Base-by-base conservation (phyloP, 2,113 vertebrate genomes). In the Misgurnus mizolepis region DNA sequence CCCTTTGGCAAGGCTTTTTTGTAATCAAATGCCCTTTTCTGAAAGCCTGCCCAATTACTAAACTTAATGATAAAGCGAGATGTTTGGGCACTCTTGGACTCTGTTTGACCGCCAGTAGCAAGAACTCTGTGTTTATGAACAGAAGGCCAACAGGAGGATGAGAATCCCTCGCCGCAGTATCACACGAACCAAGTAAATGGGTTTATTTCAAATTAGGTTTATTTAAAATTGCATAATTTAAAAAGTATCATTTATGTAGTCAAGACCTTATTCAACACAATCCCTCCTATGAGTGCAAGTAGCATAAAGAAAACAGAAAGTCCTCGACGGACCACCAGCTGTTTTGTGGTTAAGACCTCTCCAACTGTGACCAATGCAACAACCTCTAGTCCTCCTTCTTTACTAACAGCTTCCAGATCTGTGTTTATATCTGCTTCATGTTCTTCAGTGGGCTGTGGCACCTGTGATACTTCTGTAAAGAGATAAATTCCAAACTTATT, bases 241-340 rank as follows among this genome's bases (percentile, higher is more conserved):
- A 34, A 34, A 34, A 34, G 27, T 1, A 34, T 68, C 7, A 94
- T 79, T 50, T 79, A 39, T 9, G 60, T 27, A 53, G 78, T 80
- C 64, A 92, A 83, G 49, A 90, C 7, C 85, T 89, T 81, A 9
- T 87, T 89, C 78, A 88, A 77, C 66, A 85, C 34, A 69, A 92
- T 87, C 53, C 91, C 91, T 47, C 76, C 85, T 0, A 83, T 69
- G 9, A 93, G 85, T 53, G 92, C 79, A 77, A 87, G 7, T 47
- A 92, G 50, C 91, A 91, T 91, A 71, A 86, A 50, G 58, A 92
- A 47, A 40, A 87, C 65, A 6, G 82, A 41, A 55, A 91, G 83
- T 39, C 91, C 87, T 41, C 87, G 85, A 14, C 89, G 84, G 4
- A 92, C 61, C 41, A 89, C 70, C 80, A 93, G 89, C 85, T 92